Evolutionary conservation across 2,888 invertebrate species (phyloP).

Genomic region (Sympetrum striolatum): DNA sequence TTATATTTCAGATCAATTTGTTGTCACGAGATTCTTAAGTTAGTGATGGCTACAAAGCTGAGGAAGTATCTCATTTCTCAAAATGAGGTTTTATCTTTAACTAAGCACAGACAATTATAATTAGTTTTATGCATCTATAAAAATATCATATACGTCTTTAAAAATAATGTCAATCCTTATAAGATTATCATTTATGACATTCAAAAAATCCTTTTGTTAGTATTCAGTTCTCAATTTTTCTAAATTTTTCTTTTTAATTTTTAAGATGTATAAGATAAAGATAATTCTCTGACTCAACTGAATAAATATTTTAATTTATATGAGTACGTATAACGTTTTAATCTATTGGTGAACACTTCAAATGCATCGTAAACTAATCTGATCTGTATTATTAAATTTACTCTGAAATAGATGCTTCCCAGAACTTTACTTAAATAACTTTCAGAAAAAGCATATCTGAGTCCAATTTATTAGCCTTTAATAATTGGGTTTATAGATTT

Average conservation of each 20-base stretch:
- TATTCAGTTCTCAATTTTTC: background rate
- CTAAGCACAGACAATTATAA: background rate
- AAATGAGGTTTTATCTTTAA: background rate
- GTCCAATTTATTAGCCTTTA: background rate
- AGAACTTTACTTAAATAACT: background rate
- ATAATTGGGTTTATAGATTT: background rate
- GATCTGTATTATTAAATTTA: background rate
- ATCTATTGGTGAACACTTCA: background rate
- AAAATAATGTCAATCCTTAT: background rate
- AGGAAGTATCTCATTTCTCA: background rate
- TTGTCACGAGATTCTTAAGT: background rate
- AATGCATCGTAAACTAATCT: slow-evolving; percentile 8
- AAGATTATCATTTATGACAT: background rate
- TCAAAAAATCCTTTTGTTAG: background rate
- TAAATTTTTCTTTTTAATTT: background rate
- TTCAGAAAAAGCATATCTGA: background rate
- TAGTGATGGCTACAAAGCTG: background rate
- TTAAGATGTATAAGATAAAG: too few relatives aligned
- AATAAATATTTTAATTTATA: background rate
- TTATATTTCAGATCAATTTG: background rate
- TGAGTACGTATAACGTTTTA: background rate
- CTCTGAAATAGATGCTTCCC: slow-evolving; percentile 17
- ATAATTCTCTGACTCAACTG: background rate
- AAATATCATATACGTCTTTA: background rate
- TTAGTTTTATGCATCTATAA: background rate